Conservation (phyloP, 2,113 vertebrate species). For the Cynocephalus volans region DNA sequence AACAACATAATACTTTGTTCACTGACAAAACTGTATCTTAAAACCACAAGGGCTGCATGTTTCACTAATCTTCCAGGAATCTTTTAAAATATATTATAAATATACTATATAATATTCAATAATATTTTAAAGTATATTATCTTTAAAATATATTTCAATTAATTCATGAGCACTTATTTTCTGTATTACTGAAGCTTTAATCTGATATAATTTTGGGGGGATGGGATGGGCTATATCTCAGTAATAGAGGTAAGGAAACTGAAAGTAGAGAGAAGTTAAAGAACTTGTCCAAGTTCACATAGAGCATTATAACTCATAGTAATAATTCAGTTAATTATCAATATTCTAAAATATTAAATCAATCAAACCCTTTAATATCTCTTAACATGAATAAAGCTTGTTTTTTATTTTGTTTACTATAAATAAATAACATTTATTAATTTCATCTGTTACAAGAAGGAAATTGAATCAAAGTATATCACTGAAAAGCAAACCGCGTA, state of each 20-base stretch:
- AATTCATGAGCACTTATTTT: conserved; percentile 22
- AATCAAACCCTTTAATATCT: neutral
- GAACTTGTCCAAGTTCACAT: neutral
- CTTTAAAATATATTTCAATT: neutral
- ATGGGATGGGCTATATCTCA: neutral
- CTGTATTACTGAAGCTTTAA: neutral
- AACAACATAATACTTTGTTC: neutral
- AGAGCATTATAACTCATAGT: neutral
- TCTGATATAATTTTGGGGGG: neutral
- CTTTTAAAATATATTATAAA: neutral
- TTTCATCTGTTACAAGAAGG: neutral
- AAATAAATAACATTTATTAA: neutral
- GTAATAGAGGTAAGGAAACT: conserved; percentile 7
- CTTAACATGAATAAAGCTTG: conserved; percentile 23
- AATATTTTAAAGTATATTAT: neutral
- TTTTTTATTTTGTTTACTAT: conserved; percentile 31
- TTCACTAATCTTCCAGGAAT: neutral
- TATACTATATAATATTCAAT: no score
- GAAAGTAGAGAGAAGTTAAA: neutral
- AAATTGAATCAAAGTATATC: conserved; percentile 21
- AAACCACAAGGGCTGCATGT: neutral
- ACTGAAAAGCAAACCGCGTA: neutral
- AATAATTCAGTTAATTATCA: conserved; percentile 8
- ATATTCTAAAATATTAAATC: conserved; percentile 30
- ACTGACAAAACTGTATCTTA: neutral